Conservation (phyloP, 1,140 invertebrate genomes). For the Lasioglossum baleicum region DNA sequence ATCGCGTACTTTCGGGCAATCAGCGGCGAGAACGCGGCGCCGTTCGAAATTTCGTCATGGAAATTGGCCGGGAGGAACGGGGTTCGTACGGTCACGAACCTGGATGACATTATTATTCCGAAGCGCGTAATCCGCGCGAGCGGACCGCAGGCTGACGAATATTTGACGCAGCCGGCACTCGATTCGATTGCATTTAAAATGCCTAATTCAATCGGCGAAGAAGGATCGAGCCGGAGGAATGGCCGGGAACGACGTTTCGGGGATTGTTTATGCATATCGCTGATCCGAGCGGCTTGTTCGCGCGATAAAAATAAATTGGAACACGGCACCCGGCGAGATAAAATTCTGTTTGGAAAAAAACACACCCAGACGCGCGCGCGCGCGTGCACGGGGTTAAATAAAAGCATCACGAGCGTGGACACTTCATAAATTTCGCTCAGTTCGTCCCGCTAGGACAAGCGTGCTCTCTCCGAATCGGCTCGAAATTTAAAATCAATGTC, state of each 20-base stretch:
- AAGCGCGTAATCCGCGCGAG: conserved; percentile 59
- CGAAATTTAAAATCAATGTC: too few relatives aligned
- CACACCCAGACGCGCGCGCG: too few relatives aligned
- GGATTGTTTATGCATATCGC: conserved; percentile 4
- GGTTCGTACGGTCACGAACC: conserved; percentile 46
- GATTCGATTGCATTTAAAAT: conserved; percentile 71
- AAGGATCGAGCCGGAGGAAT: background rate
- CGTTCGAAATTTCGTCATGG: conserved; percentile 46
- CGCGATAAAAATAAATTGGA: conserved; percentile 5
- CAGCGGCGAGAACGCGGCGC: conserved; percentile 28
- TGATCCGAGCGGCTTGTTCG: background rate
- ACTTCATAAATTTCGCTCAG: too few relatives aligned
- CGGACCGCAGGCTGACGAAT: conserved; percentile 55
- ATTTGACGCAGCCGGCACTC: conserved; percentile 62
- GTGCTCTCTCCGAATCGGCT: too few relatives aligned
- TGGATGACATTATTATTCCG: conserved; percentile 69
- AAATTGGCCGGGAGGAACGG: conserved; percentile 41
- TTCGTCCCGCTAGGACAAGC: too few relatives aligned
- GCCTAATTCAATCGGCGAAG: conserved; percentile 55
- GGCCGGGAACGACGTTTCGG: background rate
- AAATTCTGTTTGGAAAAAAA: background rate
- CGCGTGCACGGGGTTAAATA: too few relatives aligned
- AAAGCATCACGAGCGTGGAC: too few relatives aligned
- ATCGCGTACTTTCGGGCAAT: conserved; percentile 35
- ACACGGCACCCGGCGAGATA: conserved; percentile 8